phyloP scores from a whole-genome alignment of 2,888 invertebrate species.

The Fissipunctia ypsillon region DNA sequence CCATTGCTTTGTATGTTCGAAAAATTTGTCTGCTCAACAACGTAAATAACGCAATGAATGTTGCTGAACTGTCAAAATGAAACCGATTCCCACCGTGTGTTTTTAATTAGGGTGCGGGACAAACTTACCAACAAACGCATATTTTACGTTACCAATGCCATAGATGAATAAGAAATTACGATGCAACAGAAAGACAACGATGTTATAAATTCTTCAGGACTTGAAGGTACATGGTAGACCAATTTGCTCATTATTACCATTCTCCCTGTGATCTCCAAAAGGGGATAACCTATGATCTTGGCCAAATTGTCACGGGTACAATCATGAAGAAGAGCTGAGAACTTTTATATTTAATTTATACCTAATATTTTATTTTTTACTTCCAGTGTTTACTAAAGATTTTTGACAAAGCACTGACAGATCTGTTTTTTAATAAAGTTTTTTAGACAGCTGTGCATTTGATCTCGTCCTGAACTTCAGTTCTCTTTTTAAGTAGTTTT shows the following conservation, averaged over 20 bases:
- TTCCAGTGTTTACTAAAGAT: slow-evolving; percentile 2
- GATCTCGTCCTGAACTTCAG: neutral
- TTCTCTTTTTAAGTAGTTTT: too few species aligned
- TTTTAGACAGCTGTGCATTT: neutral
- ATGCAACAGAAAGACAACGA: slow-evolving; percentile 14
- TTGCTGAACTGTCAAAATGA: too few species aligned
- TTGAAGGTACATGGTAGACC: neutral
- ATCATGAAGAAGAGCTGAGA: too few species aligned
- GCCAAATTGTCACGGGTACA: neutral
- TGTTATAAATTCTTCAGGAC: slow-evolving; percentile 14
- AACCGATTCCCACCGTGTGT: too few species aligned
- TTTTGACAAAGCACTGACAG: slow-evolving; percentile 30
- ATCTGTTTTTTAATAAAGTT: neutral
- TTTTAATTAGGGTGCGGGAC: too few species aligned
- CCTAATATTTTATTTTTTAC: too few species aligned
- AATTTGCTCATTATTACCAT: neutral
- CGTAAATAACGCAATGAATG: too few species aligned
- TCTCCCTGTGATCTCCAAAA: neutral
- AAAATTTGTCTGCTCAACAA: too few species aligned
- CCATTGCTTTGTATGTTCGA: too few species aligned
- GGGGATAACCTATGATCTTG: neutral
- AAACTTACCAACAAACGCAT: neutral
- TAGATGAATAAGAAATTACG: slow-evolving; percentile 11
- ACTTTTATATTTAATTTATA: neutral
- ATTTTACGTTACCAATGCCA: slow-evolving; percentile 17